Evolutionary conservation across 2,797 vertebrate species (phyloP).

Genomic region (Silurus aristotelis): DNA sequence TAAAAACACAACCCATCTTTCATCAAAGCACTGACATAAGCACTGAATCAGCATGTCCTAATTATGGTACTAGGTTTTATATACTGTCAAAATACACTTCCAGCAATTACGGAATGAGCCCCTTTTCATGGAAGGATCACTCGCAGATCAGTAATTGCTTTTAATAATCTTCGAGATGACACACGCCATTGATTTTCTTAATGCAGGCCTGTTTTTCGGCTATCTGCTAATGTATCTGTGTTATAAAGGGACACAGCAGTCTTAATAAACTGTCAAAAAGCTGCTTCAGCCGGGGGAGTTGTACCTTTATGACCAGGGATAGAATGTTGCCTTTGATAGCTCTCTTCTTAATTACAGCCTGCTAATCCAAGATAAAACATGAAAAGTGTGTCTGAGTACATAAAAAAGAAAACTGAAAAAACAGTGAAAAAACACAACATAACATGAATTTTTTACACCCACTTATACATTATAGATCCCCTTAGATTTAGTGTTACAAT

Average conservation of each 20-base stretch:
- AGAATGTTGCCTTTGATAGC: background rate
- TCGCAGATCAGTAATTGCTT: conserved; percentile 9
- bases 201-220: background rate
- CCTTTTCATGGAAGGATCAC: background rate
- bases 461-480: background rate
- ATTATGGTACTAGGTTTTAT: background rate
- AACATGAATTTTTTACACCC: background rate
- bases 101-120: background rate
- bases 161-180: background rate
- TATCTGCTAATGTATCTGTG: background rate
- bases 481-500: conserved; percentile 6
- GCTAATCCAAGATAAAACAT: background rate
- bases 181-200: conserved; percentile 7
- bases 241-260: background rate
- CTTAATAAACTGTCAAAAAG: conserved; percentile 2
- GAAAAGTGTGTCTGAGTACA: background rate
- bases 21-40: background rate
- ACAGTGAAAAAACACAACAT: background rate
- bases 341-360: background rate
- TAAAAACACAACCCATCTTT: background rate
- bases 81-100: conserved; percentile 1
- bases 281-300: background rate
- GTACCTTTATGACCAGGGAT: background rate
- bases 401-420: background rate
- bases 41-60: background rate